Conservation (phyloP, 1,140 invertebrate species). For the Pseudomyrmex concolor region DNA sequence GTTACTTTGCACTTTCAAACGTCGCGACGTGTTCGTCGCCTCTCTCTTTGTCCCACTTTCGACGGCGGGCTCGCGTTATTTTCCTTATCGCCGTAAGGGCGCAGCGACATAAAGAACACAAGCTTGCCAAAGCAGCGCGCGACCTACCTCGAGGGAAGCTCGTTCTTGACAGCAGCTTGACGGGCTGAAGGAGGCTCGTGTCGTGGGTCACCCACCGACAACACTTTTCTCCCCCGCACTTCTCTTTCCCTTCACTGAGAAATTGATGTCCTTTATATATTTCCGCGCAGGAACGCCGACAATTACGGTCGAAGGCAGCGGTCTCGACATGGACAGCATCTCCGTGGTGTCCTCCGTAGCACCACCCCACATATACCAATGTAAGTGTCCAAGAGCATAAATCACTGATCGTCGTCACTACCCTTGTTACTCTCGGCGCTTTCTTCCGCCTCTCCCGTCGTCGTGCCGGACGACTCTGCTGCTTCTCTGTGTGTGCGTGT, state of each 20-base stretch:
- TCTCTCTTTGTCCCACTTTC: constrained; percentile 16
- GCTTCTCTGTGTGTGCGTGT: constrained; percentile 12
- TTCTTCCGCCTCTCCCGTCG: neutral
- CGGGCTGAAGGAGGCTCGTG: constrained; percentile 1
- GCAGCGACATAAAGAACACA: constrained; percentile 66
- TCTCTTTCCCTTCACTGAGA: neutral
- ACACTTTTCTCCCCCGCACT: neutral
- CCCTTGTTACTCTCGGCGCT: constrained; percentile 36
- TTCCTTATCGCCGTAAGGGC: neutral
- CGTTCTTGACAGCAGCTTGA: constrained; percentile 37
- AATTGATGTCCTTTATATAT: constrained; percentile 74
- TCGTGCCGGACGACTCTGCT: constrained; percentile 2
- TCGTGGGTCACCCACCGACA: neutral
- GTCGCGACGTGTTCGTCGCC: constrained; percentile 1
- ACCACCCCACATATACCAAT: constrained; percentile 91
- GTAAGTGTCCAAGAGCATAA: constrained; percentile 87
- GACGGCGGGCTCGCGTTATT: neutral
- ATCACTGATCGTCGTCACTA: constrained; percentile 67
- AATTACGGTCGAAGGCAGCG: constrained; percentile 88
- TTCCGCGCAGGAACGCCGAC: constrained; percentile 87
- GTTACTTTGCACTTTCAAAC: constrained; percentile 33
- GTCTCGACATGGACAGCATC: constrained; percentile 90
- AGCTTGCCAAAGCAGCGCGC: neutral
- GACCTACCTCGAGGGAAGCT: constrained; percentile 40
- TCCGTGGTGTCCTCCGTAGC: constrained; percentile 90